These are phyloP conservation scores for Drymodes brunneopygia DNA, from an alignment of 2,113 vertebrate genomes.

Conservation along the genomic window DNA sequence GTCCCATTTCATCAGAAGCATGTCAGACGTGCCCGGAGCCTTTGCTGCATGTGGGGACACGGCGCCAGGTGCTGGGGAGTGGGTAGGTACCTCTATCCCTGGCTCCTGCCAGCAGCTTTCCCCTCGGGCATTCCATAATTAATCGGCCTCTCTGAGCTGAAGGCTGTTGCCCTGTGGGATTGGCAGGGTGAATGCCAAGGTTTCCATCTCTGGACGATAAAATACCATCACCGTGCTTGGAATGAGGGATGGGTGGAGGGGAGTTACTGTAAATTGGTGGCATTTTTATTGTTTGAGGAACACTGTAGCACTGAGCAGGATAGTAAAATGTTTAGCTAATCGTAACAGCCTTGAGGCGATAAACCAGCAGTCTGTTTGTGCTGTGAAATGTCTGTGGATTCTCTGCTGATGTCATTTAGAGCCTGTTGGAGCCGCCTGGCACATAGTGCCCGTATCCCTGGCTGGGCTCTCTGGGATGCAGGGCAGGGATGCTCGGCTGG, in stretches of 20 bases:
- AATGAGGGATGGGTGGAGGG: fast-evolving
- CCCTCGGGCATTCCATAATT: background rate
- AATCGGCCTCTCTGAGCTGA: background rate
- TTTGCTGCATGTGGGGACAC: fast-evolving
- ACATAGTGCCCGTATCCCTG: fast-evolving
- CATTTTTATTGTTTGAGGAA: background rate
- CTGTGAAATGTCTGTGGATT: background rate
- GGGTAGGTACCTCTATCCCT: background rate
- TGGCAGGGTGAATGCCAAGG: background rate
- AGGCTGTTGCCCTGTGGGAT: background rate
- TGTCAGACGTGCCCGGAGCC: fast-evolving
- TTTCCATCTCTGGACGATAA: fast-evolving
- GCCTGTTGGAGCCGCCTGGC: background rate
- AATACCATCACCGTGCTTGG: background rate
- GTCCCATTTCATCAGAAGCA: background rate
- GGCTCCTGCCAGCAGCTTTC: background rate
- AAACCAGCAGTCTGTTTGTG: background rate
- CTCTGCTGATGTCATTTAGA: background rate
- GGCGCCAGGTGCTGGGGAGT: background rate
- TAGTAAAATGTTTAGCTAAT: background rate
- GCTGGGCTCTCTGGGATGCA: background rate
- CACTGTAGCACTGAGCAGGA: background rate
- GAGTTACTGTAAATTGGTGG: background rate
- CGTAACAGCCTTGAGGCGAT: background rate
- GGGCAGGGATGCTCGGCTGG: fast-evolving